These are phyloP conservation scores for Nipponia nippon DNA, from an alignment of 2,113 vertebrate genomes.

Conservation along the genomic window DNA sequence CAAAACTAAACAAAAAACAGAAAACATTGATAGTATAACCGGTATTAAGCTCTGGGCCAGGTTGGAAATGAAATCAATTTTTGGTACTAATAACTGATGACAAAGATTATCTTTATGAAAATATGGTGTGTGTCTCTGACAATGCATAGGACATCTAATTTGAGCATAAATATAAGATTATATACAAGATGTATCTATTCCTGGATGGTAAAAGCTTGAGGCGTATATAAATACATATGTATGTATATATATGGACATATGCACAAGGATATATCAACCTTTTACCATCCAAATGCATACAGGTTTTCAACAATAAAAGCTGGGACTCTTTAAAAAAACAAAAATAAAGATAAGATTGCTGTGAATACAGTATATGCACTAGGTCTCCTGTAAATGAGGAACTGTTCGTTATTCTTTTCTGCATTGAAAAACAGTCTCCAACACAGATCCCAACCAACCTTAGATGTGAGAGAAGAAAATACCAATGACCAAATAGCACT, in stretches of 20 bases:
- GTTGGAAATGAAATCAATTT: conserved; percentile 85
- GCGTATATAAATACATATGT: background rate
- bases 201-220: conserved; percentile 72
- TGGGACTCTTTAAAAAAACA: conserved; percentile 58
- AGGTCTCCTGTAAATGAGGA: conserved; percentile 65
- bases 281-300: conserved; percentile 55
- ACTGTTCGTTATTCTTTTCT: conserved; percentile 53
- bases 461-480: conserved; percentile 60
- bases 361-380: conserved; percentile 62
- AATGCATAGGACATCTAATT: conserved; percentile 80
- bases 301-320: conserved; percentile 65
- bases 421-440: conserved; percentile 48
- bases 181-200: conserved; percentile 41
- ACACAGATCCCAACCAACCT: conserved; percentile 63
- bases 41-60: conserved; percentile 81
- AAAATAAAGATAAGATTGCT: conserved; percentile 43
- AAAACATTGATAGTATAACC: conserved; percentile 45
- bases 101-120: conserved; percentile 76
- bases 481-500: conserved; percentile 54
- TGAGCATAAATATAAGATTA: conserved; percentile 55
- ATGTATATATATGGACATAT: background rate
- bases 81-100: conserved; percentile 73
- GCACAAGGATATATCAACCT: conserved; percentile 42
- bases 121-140: conserved; percentile 85
- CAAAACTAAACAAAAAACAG: background rate